phyloP scores from a whole-genome alignment of 2,888 invertebrate species.

The Hedychridium roseum region DNA sequence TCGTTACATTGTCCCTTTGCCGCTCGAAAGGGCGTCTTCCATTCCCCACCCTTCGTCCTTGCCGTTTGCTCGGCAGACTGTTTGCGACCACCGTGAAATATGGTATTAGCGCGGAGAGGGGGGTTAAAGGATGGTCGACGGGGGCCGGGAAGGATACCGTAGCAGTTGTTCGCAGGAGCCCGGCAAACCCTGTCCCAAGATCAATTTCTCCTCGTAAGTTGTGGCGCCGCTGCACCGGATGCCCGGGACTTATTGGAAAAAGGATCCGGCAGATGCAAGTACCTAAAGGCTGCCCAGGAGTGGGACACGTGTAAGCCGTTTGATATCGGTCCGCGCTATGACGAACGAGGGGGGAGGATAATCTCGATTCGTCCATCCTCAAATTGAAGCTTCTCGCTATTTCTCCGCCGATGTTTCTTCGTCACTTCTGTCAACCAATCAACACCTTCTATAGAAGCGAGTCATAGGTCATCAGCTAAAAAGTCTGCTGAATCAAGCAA shows the following conservation, averaged over 20 bases:
- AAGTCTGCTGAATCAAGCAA: too few species aligned
- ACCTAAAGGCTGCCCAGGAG: conserved; percentile 1
- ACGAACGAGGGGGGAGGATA: background rate
- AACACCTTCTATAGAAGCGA: too few species aligned
- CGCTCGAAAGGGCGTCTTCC: background rate
- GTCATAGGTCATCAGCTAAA: too few species aligned
- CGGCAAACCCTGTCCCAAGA: conserved; percentile 17
- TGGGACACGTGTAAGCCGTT: conserved; percentile 12
- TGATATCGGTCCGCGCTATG: conserved; percentile 11
- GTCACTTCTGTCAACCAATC: too few species aligned
- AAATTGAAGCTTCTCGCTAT: too few species aligned
- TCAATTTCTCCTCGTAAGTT: conserved; percentile 26
- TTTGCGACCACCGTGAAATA: conserved; percentile 38
- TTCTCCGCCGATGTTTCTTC: too few species aligned
- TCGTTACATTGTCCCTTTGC: background rate
- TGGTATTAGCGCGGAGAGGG: conserved; percentile 30
- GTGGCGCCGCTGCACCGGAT: conserved; percentile 18
- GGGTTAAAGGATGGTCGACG: too few species aligned
- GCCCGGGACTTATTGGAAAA: conserved; percentile 25
- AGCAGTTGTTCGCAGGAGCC: too few species aligned
- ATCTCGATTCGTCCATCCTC: too few species aligned
- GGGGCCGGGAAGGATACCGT: too few species aligned
- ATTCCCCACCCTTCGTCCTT: conserved; percentile 1
- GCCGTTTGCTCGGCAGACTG: conserved; percentile 23
- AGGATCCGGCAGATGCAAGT: conserved; percentile 13